Evolutionary conservation across 2,888 invertebrate species (phyloP).

Genomic region (Sesia bembeciformis): DNA sequence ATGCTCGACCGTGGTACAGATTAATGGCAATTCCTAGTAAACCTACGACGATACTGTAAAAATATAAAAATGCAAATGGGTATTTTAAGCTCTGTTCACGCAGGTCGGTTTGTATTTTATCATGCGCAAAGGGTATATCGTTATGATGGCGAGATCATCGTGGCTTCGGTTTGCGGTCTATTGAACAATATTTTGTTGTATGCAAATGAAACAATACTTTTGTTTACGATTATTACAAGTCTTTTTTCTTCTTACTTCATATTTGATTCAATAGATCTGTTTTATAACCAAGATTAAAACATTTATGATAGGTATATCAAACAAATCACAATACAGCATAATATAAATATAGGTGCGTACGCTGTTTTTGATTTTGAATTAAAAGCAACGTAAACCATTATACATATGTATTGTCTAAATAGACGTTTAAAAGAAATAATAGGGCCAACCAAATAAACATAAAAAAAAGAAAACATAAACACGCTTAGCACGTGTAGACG

Average conservation of each 20-base stretch:
- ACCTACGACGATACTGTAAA: neutral
- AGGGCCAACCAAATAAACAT: too few species aligned
- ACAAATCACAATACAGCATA: too few species aligned
- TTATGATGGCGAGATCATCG: neutral
- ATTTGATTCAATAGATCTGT: neutral
- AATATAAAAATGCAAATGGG: neutral
- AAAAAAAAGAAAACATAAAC: too few species aligned
- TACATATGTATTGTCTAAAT: too few species aligned
- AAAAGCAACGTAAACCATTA: too few species aligned
- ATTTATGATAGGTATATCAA: too few species aligned
- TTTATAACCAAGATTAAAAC: too few species aligned
- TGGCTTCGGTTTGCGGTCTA: neutral
- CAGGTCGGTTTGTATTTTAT: neutral
- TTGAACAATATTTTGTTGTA: neutral
- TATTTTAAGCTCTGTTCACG: neutral
- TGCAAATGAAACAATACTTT: neutral
- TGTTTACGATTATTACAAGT: neutral
- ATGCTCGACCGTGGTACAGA: conserved; percentile 30
- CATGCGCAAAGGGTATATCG: neutral
- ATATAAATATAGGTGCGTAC: too few species aligned
- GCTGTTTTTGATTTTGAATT: too few species aligned
- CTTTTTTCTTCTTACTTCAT: neutral
- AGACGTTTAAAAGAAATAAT: too few species aligned
- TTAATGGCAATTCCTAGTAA: conserved; percentile 21
- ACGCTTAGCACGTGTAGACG: too few species aligned